Base-by-base conservation (phyloP, 2,888 invertebrate species). In the Anthoptus insignis region DNA sequence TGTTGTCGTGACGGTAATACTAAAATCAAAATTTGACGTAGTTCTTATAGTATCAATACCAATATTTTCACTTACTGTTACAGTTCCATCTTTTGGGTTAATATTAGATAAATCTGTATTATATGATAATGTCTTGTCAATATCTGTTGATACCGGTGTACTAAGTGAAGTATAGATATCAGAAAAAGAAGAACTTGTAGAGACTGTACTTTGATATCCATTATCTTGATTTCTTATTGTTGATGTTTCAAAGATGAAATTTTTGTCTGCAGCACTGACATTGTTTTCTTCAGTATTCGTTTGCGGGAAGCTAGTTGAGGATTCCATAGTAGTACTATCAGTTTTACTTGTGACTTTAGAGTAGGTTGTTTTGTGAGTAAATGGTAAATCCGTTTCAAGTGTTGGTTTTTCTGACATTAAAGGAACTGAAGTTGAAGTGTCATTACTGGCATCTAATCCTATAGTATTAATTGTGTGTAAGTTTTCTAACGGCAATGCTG, bases 401-500 rank as follows among this genome's bases (percentile, higher is more conserved):
- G n/a, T n/a, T n/a, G n/a, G n/a, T n/a, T n/a, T n/a, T n/a, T n/a
- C n/a, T n/a, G n/a, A n/a, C n/a, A n/a, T n/a, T n/a, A n/a, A n/a
- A n/a, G n/a, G n/a, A 7, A 39, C 39, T 39, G 14, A 8, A 4
- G 16, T 6, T 39, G 39, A 16, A 39, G 13, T 39, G 6, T 14
- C 7, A 16, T 16, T 16, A 7, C 14, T 7, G 39, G 14, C 16
- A 5, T 8, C 13, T 16, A 39, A 16, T 4, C 7, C 7, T 5
- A 16, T 1, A 1, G 16, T 16, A 7, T 39, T 42, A 16, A 11
- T 3, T 19, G 14, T 7, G 14, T 53, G 37, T 14, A 39, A 54
- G 19, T 49, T 57, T 27, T 60, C 53, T 21, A 24, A 37, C 11
- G 16, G 11, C 3, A 56, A 21, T 52, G 3, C 27, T 24, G 50